Evolutionary conservation across 2,113 vertebrate genomes (phyloP).

Genomic region (Mormyrus iriodes): DNA sequence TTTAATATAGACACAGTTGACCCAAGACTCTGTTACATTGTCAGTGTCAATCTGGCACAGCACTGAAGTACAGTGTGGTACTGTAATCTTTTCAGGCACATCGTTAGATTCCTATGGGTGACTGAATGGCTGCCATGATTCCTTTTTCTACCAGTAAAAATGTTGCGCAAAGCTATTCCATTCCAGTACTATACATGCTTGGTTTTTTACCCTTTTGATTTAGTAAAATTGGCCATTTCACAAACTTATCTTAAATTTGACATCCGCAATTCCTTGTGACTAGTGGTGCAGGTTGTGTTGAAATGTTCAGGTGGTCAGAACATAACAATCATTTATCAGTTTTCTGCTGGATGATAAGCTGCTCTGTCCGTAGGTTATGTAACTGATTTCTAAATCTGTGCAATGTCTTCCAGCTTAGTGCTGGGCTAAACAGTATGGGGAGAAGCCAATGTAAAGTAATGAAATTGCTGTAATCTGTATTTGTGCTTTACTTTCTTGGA

Average conservation of each 20-base stretch:
- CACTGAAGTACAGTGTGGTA: slow-evolving; percentile 23
- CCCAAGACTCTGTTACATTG: slow-evolving; percentile 54
- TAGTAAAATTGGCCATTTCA: not conserved
- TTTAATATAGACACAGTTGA: slow-evolving; percentile 58
- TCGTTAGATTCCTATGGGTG: not conserved
- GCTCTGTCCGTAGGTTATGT: not conserved
- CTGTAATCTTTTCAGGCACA: not conserved
- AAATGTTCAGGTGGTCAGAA: not conserved
- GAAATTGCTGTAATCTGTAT: not conserved
- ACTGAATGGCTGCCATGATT: not conserved
- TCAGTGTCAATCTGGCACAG: slow-evolving; percentile 47
- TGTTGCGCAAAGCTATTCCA: not conserved
- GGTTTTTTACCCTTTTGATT: not conserved
- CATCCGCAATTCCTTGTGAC: not conserved
- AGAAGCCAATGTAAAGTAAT: not conserved
- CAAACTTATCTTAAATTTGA: not conserved
- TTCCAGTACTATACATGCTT: not conserved
- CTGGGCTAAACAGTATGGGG: too few relatives aligned
- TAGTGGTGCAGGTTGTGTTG: not conserved
- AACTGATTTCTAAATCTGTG: not conserved
- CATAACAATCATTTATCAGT: not conserved
- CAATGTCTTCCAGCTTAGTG: not conserved
- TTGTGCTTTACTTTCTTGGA: not conserved
- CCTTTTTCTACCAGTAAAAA: not conserved
- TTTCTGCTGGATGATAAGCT: not conserved